Base-by-base conservation (phyloP, 2,888 invertebrate species). In the Hirudinaria manillensis region DNA sequence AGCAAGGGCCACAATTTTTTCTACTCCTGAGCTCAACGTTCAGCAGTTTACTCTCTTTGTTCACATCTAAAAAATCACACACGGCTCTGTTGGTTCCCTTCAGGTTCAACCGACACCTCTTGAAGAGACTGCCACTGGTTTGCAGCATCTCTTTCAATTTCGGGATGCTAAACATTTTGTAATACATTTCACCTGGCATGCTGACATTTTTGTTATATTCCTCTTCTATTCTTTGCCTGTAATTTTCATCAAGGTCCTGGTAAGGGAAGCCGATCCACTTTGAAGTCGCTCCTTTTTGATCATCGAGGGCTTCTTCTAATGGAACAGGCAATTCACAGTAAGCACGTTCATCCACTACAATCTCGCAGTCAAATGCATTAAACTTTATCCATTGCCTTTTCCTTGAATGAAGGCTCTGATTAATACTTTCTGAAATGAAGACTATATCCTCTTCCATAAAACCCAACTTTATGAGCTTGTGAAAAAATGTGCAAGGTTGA, bases 1-100 rank as follows among this genome's bases (percentile, higher is more conserved):
- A 68, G 24, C 75, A 70, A n/a, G 74, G 76, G 7, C 77, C 77
- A 65, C 77, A 77, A 68, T 77, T 77, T 45, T 24, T 70, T 27
- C 78, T 45, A n/a, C 78, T 75, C 34, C 75, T 65, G 34, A 77
- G 36, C 32, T 75, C 70, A 27, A 78, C 72, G 10, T 19, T 61
- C 13, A 29, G 10, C n/a, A 61, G 61, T 34, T 24, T 72, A 29
- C 51, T 68, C n/a, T 53, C 53, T 51, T 72, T 36, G 36, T 68
- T 36, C 16, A 34, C 16, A 34, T 68, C 45, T 74, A 66, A 38
- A 16, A 13, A 74, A 19, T 66, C 32, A 38, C 51, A 65, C 32
- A 36, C 38, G n/a, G 51, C 74, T 34, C 36, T 53, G 27, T 34
- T 70, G 51, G 27, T 66, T 32, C 66, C 66, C 53, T 75, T 75